phyloP scores from a whole-genome alignment of 2,797 vertebrate species.

The Anguilla megastoma region DNA sequence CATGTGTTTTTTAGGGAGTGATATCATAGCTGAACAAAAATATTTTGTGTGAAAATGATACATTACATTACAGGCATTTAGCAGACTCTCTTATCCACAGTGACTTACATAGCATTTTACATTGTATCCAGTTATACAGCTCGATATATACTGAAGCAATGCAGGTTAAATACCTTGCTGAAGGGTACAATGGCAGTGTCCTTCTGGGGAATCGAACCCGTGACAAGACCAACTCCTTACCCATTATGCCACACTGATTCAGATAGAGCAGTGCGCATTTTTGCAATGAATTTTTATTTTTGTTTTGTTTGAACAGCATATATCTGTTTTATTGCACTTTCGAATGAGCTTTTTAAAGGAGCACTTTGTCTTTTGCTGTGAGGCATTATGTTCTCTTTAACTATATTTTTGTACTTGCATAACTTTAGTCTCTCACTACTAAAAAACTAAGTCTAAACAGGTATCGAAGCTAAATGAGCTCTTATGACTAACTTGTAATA shows the following conservation, averaged over 20 bases:
- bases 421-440: neutral
- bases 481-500: neutral
- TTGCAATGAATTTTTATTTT: neutral
- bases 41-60: neutral
- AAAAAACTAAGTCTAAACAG: neutral
- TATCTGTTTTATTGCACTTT: conserved; percentile 9
- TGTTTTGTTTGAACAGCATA: neutral
- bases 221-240: too few species aligned
- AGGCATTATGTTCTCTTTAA: neutral
- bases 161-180: too few species aligned
- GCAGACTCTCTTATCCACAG: too few species aligned
- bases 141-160: too few species aligned
- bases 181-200: too few species aligned
- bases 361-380: neutral
- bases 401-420: conserved; percentile 8
- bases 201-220: too few species aligned
- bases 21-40: neutral
- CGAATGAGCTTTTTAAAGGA: neutral
- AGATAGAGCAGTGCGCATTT: neutral
- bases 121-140: too few species aligned
- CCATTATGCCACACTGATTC: neutral
- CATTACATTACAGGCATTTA: too few species aligned
- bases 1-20: neutral
- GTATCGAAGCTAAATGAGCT: neutral
- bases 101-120: too few species aligned